Evolutionary conservation across 2,888 invertebrate species (phyloP).

Genomic region (Myopa tessellatipennis): DNA sequence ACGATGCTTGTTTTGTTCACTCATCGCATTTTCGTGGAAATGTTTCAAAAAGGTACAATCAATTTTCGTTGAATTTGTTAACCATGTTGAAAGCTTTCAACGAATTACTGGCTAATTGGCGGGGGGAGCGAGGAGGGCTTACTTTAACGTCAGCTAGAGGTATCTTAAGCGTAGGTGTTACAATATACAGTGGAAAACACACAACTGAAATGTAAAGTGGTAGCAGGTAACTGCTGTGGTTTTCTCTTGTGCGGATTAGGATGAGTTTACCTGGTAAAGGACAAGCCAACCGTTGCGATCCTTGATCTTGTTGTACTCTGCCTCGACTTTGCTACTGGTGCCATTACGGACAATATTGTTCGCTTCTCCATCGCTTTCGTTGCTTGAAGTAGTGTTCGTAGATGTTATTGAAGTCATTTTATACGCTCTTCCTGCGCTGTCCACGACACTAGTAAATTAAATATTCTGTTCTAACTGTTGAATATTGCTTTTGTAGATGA

Average conservation of each 20-base stretch:
- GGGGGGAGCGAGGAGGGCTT: not conserved
- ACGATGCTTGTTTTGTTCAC: constrained; percentile 53
- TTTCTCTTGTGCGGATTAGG: not conserved
- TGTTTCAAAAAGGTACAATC: constrained; percentile 57
- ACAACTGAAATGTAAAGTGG: not conserved
- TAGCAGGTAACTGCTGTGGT: not conserved
- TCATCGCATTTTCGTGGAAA: constrained; percentile 65
- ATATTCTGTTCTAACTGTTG: not conserved
- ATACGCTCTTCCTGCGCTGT: constrained; percentile 8
- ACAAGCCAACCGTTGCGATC: constrained; percentile 77
- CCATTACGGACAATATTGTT: not conserved
- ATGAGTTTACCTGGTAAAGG: constrained; percentile 75
- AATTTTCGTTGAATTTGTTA: constrained; percentile 30
- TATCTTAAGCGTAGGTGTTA: not conserved
- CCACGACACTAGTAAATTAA: constrained; percentile 5
- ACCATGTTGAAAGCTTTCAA: constrained; percentile 10
- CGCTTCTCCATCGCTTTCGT: constrained; percentile 7
- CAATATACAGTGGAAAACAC: not conserved
- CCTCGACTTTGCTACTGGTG: constrained; percentile 70
- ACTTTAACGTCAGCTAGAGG: not conserved
- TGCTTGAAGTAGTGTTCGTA: constrained; percentile 13
- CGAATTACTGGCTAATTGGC: not conserved
- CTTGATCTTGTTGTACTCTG: constrained; percentile 79
- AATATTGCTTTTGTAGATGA: not conserved
- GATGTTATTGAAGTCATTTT: constrained; percentile 29